Evolutionary conservation across 2,113 vertebrate genomes (phyloP).

Genomic region (Vombatus ursinus): DNA sequence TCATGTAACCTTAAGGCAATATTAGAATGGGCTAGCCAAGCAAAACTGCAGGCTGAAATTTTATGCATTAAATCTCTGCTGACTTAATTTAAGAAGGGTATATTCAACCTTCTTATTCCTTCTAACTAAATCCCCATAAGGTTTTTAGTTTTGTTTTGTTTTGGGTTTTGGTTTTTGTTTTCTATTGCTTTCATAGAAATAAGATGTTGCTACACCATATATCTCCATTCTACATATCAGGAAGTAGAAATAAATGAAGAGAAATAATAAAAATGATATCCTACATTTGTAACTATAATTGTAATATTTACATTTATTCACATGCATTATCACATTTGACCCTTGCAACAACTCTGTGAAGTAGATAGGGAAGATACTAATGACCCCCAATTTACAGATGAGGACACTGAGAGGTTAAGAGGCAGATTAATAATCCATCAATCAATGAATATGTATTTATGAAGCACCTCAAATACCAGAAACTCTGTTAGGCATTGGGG

Average conservation of each 20-base stretch:
- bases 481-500: neutral
- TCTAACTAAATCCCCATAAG: neutral
- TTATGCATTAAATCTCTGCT: neutral
- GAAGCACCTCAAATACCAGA: neutral
- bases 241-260: neutral
- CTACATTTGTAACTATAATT: neutral
- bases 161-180: neutral
- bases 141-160: neutral
- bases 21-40: neutral
- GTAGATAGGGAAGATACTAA: neutral
- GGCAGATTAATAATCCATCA: neutral
- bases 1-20: slow-evolving; percentile 14
- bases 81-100: neutral
- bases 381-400: neutral
- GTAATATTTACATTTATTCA: neutral
- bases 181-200: neutral
- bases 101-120: neutral
- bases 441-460: neutral
- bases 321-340: neutral
- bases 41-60: neutral
- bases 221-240: neutral
- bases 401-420: neutral
- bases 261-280: neutral
- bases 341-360: neutral
- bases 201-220: neutral